These are phyloP conservation scores for Pocota personata DNA, from an alignment of 2,888 invertebrate species.

Conservation along the genomic window DNA sequence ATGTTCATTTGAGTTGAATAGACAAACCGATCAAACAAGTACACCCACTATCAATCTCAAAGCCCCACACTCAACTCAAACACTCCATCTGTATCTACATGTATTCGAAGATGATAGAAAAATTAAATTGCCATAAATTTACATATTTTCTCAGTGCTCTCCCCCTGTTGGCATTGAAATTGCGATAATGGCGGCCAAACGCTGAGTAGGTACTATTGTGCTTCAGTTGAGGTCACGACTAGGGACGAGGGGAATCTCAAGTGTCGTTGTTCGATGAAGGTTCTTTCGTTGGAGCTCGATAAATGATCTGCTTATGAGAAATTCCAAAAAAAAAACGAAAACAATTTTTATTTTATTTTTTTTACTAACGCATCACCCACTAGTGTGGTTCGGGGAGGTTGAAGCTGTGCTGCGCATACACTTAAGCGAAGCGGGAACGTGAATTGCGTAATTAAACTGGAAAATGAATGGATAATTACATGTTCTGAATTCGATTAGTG, in stretches of 20 bases:
- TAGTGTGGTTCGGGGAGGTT: neutral
- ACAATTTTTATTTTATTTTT: neutral
- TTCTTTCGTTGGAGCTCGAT: constrained; percentile 32
- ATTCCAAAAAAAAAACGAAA: constrained; percentile 11
- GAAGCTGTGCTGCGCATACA: constrained; percentile 28
- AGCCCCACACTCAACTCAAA: neutral
- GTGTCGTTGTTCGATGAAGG: constrained; percentile 46
- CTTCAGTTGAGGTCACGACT: constrained; percentile 15
- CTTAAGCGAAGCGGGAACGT: constrained; percentile 40
- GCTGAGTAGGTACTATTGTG: neutral
- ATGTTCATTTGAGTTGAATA: neutral
- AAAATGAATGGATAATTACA: constrained; percentile 63
- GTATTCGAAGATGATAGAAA: constrained; percentile 12
- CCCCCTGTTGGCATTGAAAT: constrained; percentile 35
- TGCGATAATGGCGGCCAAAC: constrained; percentile 23
- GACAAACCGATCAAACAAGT: constrained; percentile 15
- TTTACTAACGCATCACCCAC: constrained; percentile 13
- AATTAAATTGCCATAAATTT: constrained; percentile 36
- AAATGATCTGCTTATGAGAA: constrained; percentile 43
- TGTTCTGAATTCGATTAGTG: constrained; percentile 55
- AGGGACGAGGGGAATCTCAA: neutral
- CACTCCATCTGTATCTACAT: neutral
- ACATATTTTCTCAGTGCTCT: constrained; percentile 18
- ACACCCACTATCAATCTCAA: constrained; percentile 42
- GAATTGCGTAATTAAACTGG: constrained; percentile 64